Percentiles rank a stretch among this genome's conserved stretches.
Evolutionary conservation across 1,140 invertebrate species (phyloP).

Genomic region (Camponotus vicinus): DNA sequence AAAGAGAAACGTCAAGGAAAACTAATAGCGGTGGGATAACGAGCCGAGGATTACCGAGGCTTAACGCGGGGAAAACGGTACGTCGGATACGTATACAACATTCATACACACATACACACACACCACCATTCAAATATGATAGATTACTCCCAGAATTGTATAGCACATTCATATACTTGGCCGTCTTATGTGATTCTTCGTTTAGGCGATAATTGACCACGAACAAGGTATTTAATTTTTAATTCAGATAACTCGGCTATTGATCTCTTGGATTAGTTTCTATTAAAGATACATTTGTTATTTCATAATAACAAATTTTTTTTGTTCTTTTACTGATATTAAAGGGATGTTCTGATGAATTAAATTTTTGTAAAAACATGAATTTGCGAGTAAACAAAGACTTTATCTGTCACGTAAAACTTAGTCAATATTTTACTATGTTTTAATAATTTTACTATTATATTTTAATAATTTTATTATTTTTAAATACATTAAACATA

Average conservation of each 20-base stretch:
- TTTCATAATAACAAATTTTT: neutral
- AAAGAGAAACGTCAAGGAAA: slow-evolving; percentile 60
- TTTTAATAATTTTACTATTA: no score
- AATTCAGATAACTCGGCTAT: slow-evolving; percentile 10
- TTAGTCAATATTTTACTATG: neutral
- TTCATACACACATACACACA: no score
- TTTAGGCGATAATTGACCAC: slow-evolving; percentile 27
- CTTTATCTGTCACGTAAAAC: neutral
- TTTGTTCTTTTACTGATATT: neutral
- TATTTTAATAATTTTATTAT: no score
- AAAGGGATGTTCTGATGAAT: neutral
- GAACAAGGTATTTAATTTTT: slow-evolving; percentile 15
- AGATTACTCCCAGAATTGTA: slow-evolving; percentile 45
- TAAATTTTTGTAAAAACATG: neutral
- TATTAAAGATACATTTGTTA: neutral
- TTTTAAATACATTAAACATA: neutral
- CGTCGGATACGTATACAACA: slow-evolving; percentile 46
- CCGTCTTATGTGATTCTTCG: slow-evolving; percentile 25
- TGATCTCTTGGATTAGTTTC: neutral
- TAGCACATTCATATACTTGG: slow-evolving; percentile 26
- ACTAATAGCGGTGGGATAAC: slow-evolving; percentile 61
- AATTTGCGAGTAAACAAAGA: neutral
- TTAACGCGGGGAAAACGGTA: slow-evolving; percentile 38
- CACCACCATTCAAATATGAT: slow-evolving; percentile 43
- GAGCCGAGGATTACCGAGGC: slow-evolving; percentile 60